phyloP scores from a whole-genome alignment of 2,113 vertebrate species.

The Microcebus ravelobensis region DNA sequence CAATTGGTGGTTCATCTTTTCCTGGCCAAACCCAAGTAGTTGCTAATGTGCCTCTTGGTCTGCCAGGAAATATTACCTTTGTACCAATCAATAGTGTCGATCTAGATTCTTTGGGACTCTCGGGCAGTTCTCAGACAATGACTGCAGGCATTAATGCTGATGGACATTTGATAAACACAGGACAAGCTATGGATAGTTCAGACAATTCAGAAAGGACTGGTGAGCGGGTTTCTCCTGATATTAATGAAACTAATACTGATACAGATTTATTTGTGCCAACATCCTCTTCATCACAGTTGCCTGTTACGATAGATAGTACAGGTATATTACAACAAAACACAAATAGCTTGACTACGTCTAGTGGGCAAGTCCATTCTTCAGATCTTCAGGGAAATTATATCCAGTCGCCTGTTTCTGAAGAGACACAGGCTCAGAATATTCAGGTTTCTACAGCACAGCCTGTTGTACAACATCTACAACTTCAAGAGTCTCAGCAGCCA shows the following conservation, averaged over 20 bases:
- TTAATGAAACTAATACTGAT: conserved; percentile 92
- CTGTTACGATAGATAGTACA: conserved; percentile 91
- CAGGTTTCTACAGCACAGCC: conserved; percentile 94
- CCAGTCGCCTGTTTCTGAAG: conserved; percentile 90
- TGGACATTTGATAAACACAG: conserved; percentile 95
- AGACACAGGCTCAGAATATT: conserved; percentile 93
- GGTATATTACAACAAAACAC: conserved; percentile 94
- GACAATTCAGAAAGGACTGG: conserved; percentile 93
- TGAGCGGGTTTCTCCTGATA: conserved; percentile 93
- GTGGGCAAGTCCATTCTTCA: conserved; percentile 91
- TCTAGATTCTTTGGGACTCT: conserved; percentile 97
- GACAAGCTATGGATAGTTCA: conserved; percentile 92
- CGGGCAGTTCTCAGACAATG: conserved; percentile 96
- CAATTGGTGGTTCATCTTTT: conserved; percentile 95
- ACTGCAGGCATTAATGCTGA: conserved; percentile 97
- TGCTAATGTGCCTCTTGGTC: conserved; percentile 97
- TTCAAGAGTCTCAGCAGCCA: conserved; percentile 94
- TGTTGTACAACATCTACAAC: conserved; percentile 93
- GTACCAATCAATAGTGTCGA: conserved; percentile 99
- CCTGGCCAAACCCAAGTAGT: conserved; percentile 98
- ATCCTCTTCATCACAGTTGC: conserved; percentile 94
- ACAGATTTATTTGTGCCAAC: conserved; percentile 98
- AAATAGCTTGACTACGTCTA: conserved; percentile 87
- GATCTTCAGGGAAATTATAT: conserved; percentile 95
- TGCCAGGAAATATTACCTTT: conserved; percentile 99